A percentile compares a stretch with the other conserved stretches of the same genome.
Conservation (phyloP, 2,113 vertebrate genomes). For the Paracanthobrama guichenoti region DNA sequence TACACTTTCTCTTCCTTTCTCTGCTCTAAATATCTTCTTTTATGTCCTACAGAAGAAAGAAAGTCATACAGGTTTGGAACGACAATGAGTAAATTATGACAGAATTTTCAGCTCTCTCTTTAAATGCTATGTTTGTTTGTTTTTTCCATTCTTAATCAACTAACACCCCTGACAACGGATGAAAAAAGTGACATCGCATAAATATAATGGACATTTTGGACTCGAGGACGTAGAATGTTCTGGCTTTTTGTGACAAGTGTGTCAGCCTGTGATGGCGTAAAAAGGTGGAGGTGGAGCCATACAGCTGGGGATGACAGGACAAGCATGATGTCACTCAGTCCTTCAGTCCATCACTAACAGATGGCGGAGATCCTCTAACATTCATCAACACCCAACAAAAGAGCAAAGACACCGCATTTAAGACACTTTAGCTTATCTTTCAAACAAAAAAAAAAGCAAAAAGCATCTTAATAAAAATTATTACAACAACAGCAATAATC, state of each 20-base stretch:
- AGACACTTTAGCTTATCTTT: neutral
- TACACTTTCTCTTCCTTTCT: neutral
- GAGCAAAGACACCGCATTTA: neutral
- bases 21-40: neutral
- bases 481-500: neutral
- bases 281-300: conserved; percentile 30
- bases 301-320: conserved; percentile 51
- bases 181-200: neutral
- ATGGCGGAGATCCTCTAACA: conserved; percentile 30
- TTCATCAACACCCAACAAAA: conserved; percentile 23
- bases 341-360: conserved; percentile 51
- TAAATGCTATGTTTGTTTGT: neutral
- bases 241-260: conserved; percentile 39
- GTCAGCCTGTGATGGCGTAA: conserved; percentile 52
- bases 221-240: neutral
- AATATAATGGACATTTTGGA: neutral
- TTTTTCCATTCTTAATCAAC: neutral
- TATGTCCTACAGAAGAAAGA: neutral
- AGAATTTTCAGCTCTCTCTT: neutral
- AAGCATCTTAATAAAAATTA: neutral
- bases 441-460: neutral
- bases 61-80: neutral
- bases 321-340: conserved; percentile 33
- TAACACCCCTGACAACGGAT: neutral
- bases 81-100: neutral